Conservation (phyloP, 2,888 invertebrate species). For the Drosophila mimica region DNA sequence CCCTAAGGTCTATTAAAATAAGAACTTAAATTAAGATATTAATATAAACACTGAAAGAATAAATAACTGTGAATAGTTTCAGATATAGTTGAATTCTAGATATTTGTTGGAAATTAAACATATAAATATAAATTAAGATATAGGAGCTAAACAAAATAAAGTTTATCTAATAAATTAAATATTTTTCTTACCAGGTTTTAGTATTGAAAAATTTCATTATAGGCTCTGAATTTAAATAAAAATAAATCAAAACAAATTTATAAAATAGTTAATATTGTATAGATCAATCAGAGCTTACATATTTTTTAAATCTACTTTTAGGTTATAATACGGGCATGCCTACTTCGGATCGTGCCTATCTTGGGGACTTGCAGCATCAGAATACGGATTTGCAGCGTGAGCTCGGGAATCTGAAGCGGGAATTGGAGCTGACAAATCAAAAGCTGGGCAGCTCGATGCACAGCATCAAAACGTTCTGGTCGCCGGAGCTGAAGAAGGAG, state of each 20-base stretch:
- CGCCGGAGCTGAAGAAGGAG: conserved; percentile 99
- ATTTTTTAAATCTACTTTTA: conserved; percentile 56
- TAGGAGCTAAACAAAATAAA: not conserved
- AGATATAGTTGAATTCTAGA: not conserved
- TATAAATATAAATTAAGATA: not conserved
- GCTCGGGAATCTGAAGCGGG: conserved; percentile 95
- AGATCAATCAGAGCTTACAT: not conserved
- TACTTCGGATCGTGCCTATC: conserved; percentile 88
- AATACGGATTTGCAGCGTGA: conserved; percentile 97
- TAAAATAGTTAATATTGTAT: too few relatives aligned
- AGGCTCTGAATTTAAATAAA: not conserved
- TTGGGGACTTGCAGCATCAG: conserved; percentile 95
- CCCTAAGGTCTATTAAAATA: too few relatives aligned
- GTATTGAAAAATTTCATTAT: too few relatives aligned
- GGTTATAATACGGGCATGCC: conserved; percentile 85
- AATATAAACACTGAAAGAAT: not conserved
- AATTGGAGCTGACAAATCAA: conserved; percentile 97
- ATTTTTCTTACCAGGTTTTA: too few relatives aligned
- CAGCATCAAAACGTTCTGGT: conserved; percentile 99
- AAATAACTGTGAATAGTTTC: not conserved
- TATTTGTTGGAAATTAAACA: not conserved
- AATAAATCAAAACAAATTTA: not conserved
- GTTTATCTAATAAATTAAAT: not conserved
- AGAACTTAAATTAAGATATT: not conserved
- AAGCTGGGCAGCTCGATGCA: conserved; percentile 99